Conservation (phyloP, 1,140 invertebrate species). For the Linepithema humile region DNA sequence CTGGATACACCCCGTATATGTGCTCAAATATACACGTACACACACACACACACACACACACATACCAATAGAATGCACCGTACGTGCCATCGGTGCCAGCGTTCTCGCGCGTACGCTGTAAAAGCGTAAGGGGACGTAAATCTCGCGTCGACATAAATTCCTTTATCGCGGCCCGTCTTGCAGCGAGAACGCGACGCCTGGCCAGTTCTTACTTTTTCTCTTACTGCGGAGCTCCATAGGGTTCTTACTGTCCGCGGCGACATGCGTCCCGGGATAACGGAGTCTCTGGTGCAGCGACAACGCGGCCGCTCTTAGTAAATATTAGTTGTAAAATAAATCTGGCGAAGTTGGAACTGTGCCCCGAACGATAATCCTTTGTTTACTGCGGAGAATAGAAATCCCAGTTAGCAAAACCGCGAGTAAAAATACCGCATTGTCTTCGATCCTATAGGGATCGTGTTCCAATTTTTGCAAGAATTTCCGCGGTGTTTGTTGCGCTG, state of each 20-base stretch:
- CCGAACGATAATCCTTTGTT: slow-evolving; percentile 51
- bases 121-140: slow-evolving; percentile 74
- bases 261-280: slow-evolving; percentile 40
- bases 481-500: slow-evolving; percentile 9
- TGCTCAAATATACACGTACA: too few species aligned
- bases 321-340: slow-evolving; percentile 58
- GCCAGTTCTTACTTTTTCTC: slow-evolving; percentile 67
- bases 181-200: slow-evolving; percentile 22
- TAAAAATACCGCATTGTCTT: slow-evolving; percentile 47
- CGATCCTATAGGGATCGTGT: slow-evolving; percentile 36
- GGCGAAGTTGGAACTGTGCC: slow-evolving; percentile 39
- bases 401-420: slow-evolving; percentile 37
- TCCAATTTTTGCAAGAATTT: slow-evolving; percentile 31
- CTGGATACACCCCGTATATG: neutral
- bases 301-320: slow-evolving; percentile 41
- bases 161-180: slow-evolving; percentile 75
- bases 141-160: slow-evolving; percentile 78
- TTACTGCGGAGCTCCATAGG: slow-evolving; percentile 57
- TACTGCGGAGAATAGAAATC: slow-evolving; percentile 28
- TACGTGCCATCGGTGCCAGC: neutral
- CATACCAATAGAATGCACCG: slow-evolving; percentile 30
- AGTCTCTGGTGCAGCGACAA: neutral
- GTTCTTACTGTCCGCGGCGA: slow-evolving; percentile 30
- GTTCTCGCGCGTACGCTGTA: slow-evolving; percentile 58
- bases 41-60: neutral